Percentiles rank a stretch among this genome's conserved stretches.
Evolutionary conservation across 1,140 invertebrate genomes (phyloP).

Genomic region (Camponotus vicinus): DNA sequence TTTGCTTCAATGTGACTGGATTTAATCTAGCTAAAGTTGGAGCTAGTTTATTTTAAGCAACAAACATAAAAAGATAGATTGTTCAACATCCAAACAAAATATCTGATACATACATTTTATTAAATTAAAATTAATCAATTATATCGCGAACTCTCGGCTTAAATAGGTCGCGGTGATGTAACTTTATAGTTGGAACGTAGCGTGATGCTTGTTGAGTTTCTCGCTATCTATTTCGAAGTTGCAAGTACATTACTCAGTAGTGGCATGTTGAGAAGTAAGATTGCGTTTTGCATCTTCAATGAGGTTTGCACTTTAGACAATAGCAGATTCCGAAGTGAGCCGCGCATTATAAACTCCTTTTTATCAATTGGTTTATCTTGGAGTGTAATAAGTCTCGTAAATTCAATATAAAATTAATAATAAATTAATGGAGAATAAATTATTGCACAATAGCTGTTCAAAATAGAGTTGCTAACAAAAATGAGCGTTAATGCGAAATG

Average conservation of each 20-base stretch:
- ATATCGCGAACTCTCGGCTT: not conserved
- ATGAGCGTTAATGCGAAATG: not conserved
- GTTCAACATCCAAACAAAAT: not conserved
- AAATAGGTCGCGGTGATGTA: conserved; percentile 48
- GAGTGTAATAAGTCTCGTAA: not conserved
- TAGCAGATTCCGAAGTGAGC: not conserved
- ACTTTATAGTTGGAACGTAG: conserved; percentile 39
- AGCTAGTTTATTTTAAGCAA: not conserved
- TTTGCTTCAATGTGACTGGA: not conserved
- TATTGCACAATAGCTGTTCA: not conserved
- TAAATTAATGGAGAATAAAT: not conserved
- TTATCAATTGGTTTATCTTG: not conserved
- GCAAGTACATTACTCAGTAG: conserved; percentile 53
- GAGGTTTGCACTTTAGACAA: conserved; percentile 31
- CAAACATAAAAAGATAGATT: not conserved
- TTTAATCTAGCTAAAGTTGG: not conserved
- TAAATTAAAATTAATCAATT: conserved; percentile 36
- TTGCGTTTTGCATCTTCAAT: conserved; percentile 38
- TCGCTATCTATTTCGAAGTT: conserved; percentile 50
- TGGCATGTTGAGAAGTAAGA: conserved; percentile 54
- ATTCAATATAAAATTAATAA: not conserved
- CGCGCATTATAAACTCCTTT: not conserved
- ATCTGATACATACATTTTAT: not conserved
- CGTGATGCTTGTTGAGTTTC: conserved; percentile 37
- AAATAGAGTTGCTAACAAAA: not conserved